Evolutionary conservation across 2,113 vertebrate genomes (phyloP), one percentile per base, ranked within the genome.

Genomic region (Lamprologus ornatipinnis): DNA sequence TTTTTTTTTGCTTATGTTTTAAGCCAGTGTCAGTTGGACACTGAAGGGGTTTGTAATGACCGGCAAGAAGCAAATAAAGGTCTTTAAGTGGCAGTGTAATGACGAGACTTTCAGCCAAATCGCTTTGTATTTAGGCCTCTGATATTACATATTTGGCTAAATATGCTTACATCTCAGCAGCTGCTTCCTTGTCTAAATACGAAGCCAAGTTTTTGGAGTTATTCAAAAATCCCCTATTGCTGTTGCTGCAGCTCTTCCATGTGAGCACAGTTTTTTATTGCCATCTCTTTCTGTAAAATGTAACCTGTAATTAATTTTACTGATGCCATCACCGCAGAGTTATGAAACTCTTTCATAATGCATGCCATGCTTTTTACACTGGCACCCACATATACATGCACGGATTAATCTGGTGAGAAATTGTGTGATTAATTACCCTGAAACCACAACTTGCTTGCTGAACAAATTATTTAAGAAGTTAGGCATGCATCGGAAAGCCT

Each of bases 151-250:
- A 88, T 89, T 94, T 88, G 81, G 81, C 33, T 89, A 75, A 89
- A 91, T 85, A 85, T 88, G 81, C 83, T 42, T 87, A 86, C 53
- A 85, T 92, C 85, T 75, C 80, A 90, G 89, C 94, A 94, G 90
- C 91, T 94, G 94, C 81, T 93, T 90, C 89, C 88, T 89, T 65
- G 81, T 87, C 65, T 70, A 31, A 73, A 68, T 86, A 80, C 45
- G 47, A 65, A 83, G 68, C 17, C 55, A 4, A 87, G 55, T 35
- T 55, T 87, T 65, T 21, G 13, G 73, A 87, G 63, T 92, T 40
- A 83, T n/a, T 6, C 28, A 84, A 81, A 89, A 73, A 80, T 63
- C 19, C 21, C 28, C 60, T 26, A 51, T 88, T 63, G 79, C 49
- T 85, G 79, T 28, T 21, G 23, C 58, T 79, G 15, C 49, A 85